A percentile compares a stretch with the other conserved stretches of the same genome.
Conservation (phyloP, 2,888 invertebrate genomes). For the Bruchidius siliquastri region DNA sequence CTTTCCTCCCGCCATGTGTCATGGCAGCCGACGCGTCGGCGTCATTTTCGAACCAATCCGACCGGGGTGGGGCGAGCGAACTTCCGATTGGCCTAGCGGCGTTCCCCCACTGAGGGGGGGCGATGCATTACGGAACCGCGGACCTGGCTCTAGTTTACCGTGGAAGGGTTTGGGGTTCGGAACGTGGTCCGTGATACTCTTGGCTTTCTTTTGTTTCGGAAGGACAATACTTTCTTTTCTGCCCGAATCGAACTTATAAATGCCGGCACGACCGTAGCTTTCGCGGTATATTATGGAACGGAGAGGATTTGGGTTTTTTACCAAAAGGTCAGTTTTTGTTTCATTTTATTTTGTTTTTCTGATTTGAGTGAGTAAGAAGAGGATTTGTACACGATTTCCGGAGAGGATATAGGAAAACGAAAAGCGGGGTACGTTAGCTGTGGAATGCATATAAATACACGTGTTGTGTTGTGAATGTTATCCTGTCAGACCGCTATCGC, state of each 20-base stretch:
- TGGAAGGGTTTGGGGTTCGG: slow-evolving; percentile 5
- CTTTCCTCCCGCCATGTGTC: not conserved
- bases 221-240: slow-evolving; percentile 9
- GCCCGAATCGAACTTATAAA: slow-evolving; percentile 6
- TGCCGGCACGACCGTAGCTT: slow-evolving; percentile 42
- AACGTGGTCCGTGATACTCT: slow-evolving; percentile 1
- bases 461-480: not conserved
- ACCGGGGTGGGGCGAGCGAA: not conserved
- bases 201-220: slow-evolving; percentile 3
- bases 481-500: not conserved
- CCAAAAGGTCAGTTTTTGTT: slow-evolving; percentile 68
- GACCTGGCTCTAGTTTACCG: not conserved
- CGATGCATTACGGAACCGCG: not conserved
- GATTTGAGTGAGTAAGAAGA: slow-evolving; percentile 7
- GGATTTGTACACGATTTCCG: slow-evolving; percentile 1
- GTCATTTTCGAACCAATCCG: not conserved
- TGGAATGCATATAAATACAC: not conserved
- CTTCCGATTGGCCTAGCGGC: not conserved
- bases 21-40: not conserved
- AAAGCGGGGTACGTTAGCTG: not conserved
- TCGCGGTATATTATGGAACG: slow-evolving; percentile 69
- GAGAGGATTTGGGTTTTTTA: slow-evolving; percentile 75
- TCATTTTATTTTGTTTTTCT: slow-evolving; percentile 36
- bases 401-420: not conserved
- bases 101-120: not conserved